phyloP scores from a whole-genome alignment of 2,888 invertebrate genomes.

The Dusona sp. region DNA sequence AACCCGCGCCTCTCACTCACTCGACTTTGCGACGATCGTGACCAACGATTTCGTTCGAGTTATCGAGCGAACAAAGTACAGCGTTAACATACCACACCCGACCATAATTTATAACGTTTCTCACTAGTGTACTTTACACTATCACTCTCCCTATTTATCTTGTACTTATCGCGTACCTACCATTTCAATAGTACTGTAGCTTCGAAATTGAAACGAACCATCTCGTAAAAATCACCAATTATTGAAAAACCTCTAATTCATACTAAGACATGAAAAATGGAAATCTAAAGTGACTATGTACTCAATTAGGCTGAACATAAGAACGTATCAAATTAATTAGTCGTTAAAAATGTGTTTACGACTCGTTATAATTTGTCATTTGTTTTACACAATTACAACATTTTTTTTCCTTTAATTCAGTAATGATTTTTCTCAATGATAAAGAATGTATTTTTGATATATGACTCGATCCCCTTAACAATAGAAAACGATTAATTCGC shows the following conservation, averaged over 20 bases:
- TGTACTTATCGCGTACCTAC: background rate
- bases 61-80: constrained; percentile 58
- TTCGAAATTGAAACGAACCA: background rate
- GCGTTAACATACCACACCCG: constrained; percentile 52
- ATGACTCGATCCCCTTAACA: no score
- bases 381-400: no score
- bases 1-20: background rate
- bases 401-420: no score
- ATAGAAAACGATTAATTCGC: background rate
- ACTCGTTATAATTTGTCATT: no score
- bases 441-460: no score
- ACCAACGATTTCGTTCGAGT: constrained; percentile 52
- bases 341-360: no score
- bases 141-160: constrained; percentile 35
- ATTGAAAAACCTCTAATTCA: background rate
- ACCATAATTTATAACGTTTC: constrained; percentile 49
- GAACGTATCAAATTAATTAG: no score
- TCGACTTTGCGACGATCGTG: constrained; percentile 59
- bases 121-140: constrained; percentile 12
- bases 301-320: no score
- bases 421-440: no score
- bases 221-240: background rate
- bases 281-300: no score
- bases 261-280: background rate
- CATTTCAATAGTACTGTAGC: background rate